Conservation (phyloP, 1,140 invertebrate genomes). For the Acromyrmex echinatior region DNA sequence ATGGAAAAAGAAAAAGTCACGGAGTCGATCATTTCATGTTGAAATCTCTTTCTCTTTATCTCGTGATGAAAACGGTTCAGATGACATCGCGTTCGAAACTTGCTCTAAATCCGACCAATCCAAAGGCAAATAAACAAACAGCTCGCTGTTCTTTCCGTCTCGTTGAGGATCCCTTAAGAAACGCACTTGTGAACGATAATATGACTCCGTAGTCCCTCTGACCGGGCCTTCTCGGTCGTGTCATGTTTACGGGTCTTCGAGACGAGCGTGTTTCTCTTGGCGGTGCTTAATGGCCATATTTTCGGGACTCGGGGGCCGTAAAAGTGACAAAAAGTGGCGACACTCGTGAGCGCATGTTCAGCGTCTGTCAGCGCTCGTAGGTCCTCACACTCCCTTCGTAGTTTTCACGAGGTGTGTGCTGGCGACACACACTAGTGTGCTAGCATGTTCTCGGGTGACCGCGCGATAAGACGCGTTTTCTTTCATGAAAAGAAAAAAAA, state of each 20-base stretch:
- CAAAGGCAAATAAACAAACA: conserved; percentile 58
- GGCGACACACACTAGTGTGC: conserved; percentile 25
- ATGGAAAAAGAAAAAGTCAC: neutral
- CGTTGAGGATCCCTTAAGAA: conserved; percentile 4
- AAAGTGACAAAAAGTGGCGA: conserved; percentile 77
- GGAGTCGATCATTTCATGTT: neutral
- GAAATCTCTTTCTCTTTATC: conserved; percentile 9
- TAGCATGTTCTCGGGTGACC: conserved; percentile 56
- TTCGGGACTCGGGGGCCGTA: conserved; percentile 71
- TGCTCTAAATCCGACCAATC: conserved; percentile 32
- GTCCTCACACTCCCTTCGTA: conserved; percentile 46
- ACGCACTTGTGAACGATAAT: conserved; percentile 63
- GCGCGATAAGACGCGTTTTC: conserved; percentile 66
- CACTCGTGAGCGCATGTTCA: conserved; percentile 76
- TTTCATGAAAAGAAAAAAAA: neutral
- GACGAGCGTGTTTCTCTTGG: conserved; percentile 73
- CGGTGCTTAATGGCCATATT: conserved; percentile 77
- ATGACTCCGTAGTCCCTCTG: conserved; percentile 53
- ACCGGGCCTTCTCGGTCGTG: conserved; percentile 47
- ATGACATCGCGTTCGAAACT: conserved; percentile 11
- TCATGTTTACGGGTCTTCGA: conserved; percentile 70
- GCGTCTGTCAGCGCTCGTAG: conserved; percentile 77
- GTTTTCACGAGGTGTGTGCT: conserved; percentile 59
- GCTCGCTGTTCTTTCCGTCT: conserved; percentile 38
- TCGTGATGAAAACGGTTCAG: neutral